Evolutionary conservation across 2,113 vertebrate genomes (phyloP), one percentile per base, ranked within the genome.

Genomic region (Octodon degus): DNA sequence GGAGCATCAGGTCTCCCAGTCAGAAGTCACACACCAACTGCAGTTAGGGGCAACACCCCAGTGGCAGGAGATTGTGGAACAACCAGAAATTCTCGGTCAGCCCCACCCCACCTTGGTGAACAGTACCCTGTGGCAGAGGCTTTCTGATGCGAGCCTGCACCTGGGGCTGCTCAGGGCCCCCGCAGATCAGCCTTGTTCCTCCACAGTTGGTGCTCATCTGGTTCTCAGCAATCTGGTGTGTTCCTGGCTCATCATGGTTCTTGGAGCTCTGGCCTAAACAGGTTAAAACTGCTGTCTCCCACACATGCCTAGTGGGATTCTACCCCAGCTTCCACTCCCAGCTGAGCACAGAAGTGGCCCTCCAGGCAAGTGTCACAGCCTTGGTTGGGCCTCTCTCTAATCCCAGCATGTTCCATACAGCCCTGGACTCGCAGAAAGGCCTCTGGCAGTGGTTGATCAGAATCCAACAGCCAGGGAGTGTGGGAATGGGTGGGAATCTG

Each of bases 141-240:
- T 90, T 55, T 1, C 60, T 65, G 30, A 58, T 12, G 13, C 0
- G 0, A 62, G n/a, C 47, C 34, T 95, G 74, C 1, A n/a, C 27
- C 8, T 91, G 6, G 34, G 68, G 62, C 30, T 32, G 53, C 86
- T 91, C 63, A 84, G 81, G 77, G 37, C 11, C 34, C 37, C 8
- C 6, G 11, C 12, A 55, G 76, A 34, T 37, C 74, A 1, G 84
- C 58, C 34, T 62, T 86, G 10, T 93, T 94, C 60, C 77, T 79
- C 60, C 47, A 53, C 32, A 60, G 24, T 58, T 67, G 60, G 81
- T 32, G 47, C 24, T 67, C 47, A 7, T 50, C 62, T 17, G 7
- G 37, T 63, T 88, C 94, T 95, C 89, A 95, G 94, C 70, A 81
- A 76, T 47, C 53, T 37, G 19, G 24, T 34, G 60, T 14, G 32